These are phyloP conservation scores for Cantharis rufa DNA, from an alignment of 2,888 invertebrate species.

Conservation along the genomic window DNA sequence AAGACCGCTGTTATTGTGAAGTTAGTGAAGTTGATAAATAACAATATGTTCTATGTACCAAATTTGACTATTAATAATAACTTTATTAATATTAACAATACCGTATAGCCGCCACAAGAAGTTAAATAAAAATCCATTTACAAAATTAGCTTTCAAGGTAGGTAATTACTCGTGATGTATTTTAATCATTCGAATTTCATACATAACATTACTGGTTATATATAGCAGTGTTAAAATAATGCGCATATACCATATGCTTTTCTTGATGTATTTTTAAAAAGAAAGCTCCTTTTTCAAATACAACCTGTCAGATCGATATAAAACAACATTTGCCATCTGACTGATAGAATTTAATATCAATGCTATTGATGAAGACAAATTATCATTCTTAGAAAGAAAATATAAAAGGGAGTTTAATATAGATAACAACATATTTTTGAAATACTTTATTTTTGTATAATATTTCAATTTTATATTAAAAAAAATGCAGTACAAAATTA, in stretches of 20 bases:
- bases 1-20: neutral
- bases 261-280: neutral
- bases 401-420: neutral
- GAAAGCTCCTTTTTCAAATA: slow-evolving; percentile 7
- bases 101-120: neutral
- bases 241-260: slow-evolving; percentile 6
- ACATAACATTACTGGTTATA: slow-evolving; percentile 6
- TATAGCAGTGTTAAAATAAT: slow-evolving; percentile 4
- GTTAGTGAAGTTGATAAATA: neutral
- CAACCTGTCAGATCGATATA: slow-evolving; percentile 2
- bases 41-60: neutral
- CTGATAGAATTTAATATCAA: slow-evolving; percentile 12
- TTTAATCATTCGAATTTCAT: slow-evolving; percentile 9
- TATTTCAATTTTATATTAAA: neutral
- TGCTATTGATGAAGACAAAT: slow-evolving; percentile 4
- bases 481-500: too few relatives aligned
- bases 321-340: slow-evolving; percentile 14
- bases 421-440: neutral
- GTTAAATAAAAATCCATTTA: neutral
- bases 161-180: neutral
- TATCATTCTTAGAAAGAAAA: neutral
- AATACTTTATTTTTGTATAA: neutral
- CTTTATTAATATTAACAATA: neutral
- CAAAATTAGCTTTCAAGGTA: neutral
- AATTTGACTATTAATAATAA: neutral